These are phyloP conservation scores for Ochotona princeps DNA, from an alignment of 2,113 vertebrate genomes.

Conservation along the genomic window DNA sequence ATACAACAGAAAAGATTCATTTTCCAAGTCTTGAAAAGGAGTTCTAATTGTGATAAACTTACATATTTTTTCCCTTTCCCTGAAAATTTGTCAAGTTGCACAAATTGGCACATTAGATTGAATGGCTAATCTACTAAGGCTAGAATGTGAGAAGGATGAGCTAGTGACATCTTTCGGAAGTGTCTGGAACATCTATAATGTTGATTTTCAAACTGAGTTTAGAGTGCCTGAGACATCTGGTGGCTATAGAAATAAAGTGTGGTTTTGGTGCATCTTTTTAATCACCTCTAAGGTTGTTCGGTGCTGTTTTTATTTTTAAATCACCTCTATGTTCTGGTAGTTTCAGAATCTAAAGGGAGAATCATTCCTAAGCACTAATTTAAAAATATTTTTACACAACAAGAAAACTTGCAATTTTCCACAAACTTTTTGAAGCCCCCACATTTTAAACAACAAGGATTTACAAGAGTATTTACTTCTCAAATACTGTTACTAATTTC, in stretches of 20 bases:
- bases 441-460: neutral
- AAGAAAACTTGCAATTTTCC: too few relatives aligned
- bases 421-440: neutral
- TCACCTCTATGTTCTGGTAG: neutral
- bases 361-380: neutral
- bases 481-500: neutral
- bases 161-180: neutral
- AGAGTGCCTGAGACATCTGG: neutral
- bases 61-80: constrained; percentile 17
- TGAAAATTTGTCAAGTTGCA: neutral
- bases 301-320: neutral
- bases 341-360: neutral
- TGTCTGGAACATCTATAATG: neutral
- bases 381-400: too few relatives aligned
- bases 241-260: neutral
- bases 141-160: neutral
- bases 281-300: neutral
- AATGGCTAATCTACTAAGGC: neutral
- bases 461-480: neutral
- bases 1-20: neutral
- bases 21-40: constrained; percentile 28
- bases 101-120: neutral
- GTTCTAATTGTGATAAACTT: constrained; percentile 37
- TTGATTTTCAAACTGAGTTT: constrained; percentile 20
- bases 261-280: neutral